Evolutionary conservation across 2,888 invertebrate species (phyloP).

Genomic region (Cheilosia variabilis): DNA sequence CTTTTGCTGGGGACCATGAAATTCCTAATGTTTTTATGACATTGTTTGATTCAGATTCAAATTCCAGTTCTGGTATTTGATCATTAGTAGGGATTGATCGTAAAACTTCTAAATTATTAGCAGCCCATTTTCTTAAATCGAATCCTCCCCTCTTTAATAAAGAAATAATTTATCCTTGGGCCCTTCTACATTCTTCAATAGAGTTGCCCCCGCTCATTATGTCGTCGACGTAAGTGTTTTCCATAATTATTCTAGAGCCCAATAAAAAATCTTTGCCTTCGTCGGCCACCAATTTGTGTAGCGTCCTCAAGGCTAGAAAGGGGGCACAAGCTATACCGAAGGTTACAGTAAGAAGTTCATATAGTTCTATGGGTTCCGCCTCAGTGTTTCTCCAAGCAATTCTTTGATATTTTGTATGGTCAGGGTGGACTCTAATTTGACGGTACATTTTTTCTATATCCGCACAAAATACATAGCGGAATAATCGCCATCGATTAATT

Average conservation of each 20-base stretch:
- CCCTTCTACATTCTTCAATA: neutral
- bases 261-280: neutral
- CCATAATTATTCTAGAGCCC: neutral
- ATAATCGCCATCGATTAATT: neutral
- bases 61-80: neutral
- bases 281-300: neutral
- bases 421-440: neutral
- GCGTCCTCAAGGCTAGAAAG: neutral
- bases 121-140: neutral
- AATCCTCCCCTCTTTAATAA: neutral
- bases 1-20: neutral
- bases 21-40: neutral
- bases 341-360: neutral
- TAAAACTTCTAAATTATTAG: neutral
- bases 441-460: neutral
- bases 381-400: neutral
- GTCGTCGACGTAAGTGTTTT: neutral
- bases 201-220: neutral
- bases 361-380: neutral
- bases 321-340: neutral
- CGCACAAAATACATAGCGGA: neutral
- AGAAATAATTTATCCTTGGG: neutral
- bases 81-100: neutral
- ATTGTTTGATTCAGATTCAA: neutral
- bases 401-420: neutral